Conservation (phyloP, 2,888 invertebrate species). For the Pollenia angustigena region DNA sequence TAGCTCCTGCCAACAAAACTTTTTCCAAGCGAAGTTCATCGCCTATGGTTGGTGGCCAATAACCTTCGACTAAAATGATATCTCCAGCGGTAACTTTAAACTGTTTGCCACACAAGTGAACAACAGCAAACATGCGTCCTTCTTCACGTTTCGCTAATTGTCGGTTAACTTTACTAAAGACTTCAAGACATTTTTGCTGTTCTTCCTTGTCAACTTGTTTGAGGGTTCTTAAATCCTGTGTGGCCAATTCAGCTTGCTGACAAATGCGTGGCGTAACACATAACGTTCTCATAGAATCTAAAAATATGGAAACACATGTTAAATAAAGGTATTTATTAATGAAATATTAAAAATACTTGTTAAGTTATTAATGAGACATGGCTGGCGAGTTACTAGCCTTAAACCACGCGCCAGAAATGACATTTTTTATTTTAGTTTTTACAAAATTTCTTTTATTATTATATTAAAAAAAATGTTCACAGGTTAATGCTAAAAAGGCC, state of each 20-base stretch:
- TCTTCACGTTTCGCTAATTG: constrained; percentile 77
- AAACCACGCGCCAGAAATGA: constrained; percentile 77
- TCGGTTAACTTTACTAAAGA: constrained; percentile 80
- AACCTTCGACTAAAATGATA: constrained; percentile 91
- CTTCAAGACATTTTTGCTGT: constrained; percentile 75
- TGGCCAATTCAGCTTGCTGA: constrained; percentile 74
- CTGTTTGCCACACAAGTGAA: constrained; percentile 92
- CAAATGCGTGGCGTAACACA: constrained; percentile 76
- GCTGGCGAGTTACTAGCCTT: constrained; percentile 76
- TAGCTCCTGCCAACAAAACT: constrained; percentile 91
- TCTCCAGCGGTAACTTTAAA: constrained; percentile 94
- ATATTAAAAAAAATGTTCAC: constrained; percentile 1
- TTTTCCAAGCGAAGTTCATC: constrained; percentile 93
- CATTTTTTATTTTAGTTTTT: constrained; percentile 71
- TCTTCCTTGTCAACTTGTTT: constrained; percentile 75
- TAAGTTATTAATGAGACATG: constrained; percentile 71
- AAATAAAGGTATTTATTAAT: neutral
- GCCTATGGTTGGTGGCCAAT: constrained; percentile 92
- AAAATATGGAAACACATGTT: neutral
- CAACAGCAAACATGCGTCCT: constrained; percentile 89
- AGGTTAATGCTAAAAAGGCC: neutral
- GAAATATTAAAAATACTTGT: constrained; percentile 74
- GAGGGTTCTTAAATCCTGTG: constrained; percentile 2
- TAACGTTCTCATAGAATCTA: constrained; percentile 78
- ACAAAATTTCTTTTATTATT: constrained; percentile 5